phyloP scores from a whole-genome alignment of 2,888 invertebrate species.

The Chaitophorus viminalis region DNA sequence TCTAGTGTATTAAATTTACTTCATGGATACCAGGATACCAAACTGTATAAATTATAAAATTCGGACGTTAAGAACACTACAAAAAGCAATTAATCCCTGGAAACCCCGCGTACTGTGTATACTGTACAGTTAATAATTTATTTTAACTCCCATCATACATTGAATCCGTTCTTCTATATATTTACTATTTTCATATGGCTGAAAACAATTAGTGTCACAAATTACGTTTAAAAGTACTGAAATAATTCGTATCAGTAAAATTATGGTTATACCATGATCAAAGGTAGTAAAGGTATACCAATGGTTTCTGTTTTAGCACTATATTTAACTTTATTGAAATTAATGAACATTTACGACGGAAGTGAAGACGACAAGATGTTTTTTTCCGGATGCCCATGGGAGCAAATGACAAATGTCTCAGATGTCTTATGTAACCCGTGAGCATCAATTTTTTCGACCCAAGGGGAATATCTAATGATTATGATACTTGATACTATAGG shows the following conservation, averaged over 20 bases:
- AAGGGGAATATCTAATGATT: background rate
- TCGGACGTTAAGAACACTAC: conserved; percentile 12
- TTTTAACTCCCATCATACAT: conserved; percentile 4
- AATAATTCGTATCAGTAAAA: background rate
- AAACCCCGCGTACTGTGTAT: background rate
- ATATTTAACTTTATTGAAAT: background rate
- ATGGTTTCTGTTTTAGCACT: background rate
- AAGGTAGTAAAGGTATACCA: background rate
- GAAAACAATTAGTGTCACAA: background rate
- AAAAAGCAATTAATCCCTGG: background rate
- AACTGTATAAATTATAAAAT: conserved; percentile 1
- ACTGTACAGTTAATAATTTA: background rate
- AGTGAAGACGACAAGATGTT: background rate
- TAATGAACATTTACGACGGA: background rate
- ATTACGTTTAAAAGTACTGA: background rate
- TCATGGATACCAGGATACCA: too few relatives aligned
- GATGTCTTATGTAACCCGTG: background rate
- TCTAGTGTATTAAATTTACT: conserved; percentile 8
- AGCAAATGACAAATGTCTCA: background rate
- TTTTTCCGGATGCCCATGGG: background rate
- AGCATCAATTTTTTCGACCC: background rate
- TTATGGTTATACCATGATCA: background rate
- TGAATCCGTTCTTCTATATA: background rate
- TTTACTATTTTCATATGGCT: background rate
- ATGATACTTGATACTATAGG: background rate